Base-by-base conservation (phyloP, 2,797 vertebrate species). In the Esox lucius region DNA sequence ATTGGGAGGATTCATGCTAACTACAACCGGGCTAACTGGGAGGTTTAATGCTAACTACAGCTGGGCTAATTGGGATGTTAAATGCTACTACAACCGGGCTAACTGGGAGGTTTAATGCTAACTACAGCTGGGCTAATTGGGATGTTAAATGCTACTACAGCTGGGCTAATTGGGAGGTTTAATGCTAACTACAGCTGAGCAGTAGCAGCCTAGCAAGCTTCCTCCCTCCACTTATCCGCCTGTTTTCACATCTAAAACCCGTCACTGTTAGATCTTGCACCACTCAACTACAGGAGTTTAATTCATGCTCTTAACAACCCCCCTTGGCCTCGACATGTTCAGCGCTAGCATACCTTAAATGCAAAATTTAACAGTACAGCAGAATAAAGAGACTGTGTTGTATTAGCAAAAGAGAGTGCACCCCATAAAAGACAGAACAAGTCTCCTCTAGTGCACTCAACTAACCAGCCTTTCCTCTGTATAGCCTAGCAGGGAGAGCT, bases 361-460 rank as follows among this genome's bases (percentile, higher is more conserved):
- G 84, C 87, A 91, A 91, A 84, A 92, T 91, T 89, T 76, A 92
- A 83, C 78, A 88, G 85, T 87, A 86, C 87, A 88, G 88, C 65
- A 46, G 85, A 91, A 89, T 90, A 89, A 89, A 91, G 88, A 91
- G 74, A 64, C 80, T 73, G 81, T 74, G 80, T 89, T 91, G 89
- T 90, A 92, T 88, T 73, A 86, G 78, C 70, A 75, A 86, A 65
- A 22, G 81, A 48, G 68, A 49, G 76, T 61, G 22, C 24, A 24
- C 56, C n/a, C 11, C 19, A 24, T 61, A 22, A 61, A 24, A 61
- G 22, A 9, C 22, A 11, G 3, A 61, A 61, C 8, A 24, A 24
- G 22, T 61, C 22, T 61, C 56, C 56, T 24, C 22, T 19, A 26
- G 56, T 59, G 56, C 56, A 13, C 56, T 61, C 22, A 61, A 11